Evolutionary conservation across 2,797 vertebrate genomes (phyloP), one percentile per base, ranked within the genome.

Genomic region (Helicolenus hilgendorfi): DNA sequence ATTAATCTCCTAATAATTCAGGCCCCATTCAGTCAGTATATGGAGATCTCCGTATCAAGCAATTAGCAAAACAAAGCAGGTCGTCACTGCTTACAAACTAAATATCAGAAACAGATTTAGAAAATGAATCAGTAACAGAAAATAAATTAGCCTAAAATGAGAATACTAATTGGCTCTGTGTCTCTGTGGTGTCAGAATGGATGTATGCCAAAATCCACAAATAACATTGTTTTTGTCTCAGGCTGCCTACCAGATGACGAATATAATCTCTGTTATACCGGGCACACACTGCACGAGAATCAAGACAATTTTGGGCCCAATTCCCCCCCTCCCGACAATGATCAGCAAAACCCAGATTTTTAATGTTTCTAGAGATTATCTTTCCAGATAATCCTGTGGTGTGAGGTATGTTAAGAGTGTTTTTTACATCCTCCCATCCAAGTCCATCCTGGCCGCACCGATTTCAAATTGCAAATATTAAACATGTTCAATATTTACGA

Each of bases 131-230:
- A 55, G 24, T 55, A 22, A 68, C 58, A 74, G 45, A 76, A 70
- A 85, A 79, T 81, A 84, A 83, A 85, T 85, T 67, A 63, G 33
- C 56, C 9, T 72, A 62, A 77, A 87, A 84, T 53, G 63, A 84
- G 77, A 81, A 81, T 41, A 75, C 20, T 76, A 80, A 89, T 58
- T 55, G 49, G 35, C 62, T 63, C 49, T 41, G 27, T 69, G 24
- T 77, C 77, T 83, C 70, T 22, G 38, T 56, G 27, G 83, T 81
- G 41, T 74, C 10, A 5, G 7, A 62, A 27, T 53, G 65, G 72
- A 85, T 49, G 26, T 0, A 6, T 35, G 77, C 82, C 85, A 77
- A 64, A 79, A 86, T 69, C 55, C 62, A 73, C 67, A 76, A 82
- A 82, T 36, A 79, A 59, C 73, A 35, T 56, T 49, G 56, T 58